Base-by-base conservation (phyloP, 2,888 invertebrate species). In the Meghimatium bilineatum region DNA sequence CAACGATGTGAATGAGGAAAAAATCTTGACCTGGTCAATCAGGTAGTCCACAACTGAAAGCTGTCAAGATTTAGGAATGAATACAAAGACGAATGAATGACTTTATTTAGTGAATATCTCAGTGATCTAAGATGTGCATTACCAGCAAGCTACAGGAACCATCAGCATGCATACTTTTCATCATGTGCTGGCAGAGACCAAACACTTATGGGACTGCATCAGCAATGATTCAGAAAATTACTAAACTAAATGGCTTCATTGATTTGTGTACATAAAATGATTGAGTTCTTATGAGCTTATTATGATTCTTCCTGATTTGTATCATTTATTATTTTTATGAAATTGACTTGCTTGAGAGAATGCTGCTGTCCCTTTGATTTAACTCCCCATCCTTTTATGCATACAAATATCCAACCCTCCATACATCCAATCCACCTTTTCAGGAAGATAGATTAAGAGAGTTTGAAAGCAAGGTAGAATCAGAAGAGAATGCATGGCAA, bases 401-500 rank as follows among this genome's bases (percentile, higher is more conserved):
- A 52, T 49, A 38, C 20, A 78, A n/a, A n/a, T 63, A 63, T 60
- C 78, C 44, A 60, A 66, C 17, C 66, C 32, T 67, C 44, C 80
- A 56, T 36, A 32, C 52, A 69, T 80, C 14, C 44, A 67, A 32
- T 80, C 80, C 81, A 72, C 67, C 44, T 49, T 79, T 85, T 56
- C 82, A 86, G 86, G 86, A 81, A 71, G 82, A 76, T 38, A 86
- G 82, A 32, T 77, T 86, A 56, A 78, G 76, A 29, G 75, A 82
- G 49, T 84, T 85, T 79, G 86, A 85, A 49, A 44, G 63, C 29
- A 84, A 81, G 36, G 79, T 86, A 32, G 82, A 72, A 23, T 36
- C 79, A 36, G 85, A 85, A 78, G 86, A 86, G 71, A 85, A 82
- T 36, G 49, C 71, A 56, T 86, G 86, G 86, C 71, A 84, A 26